phyloP scores from a whole-genome alignment of 1,140 invertebrate genomes.

The Rhopalosiphum maidis region DNA sequence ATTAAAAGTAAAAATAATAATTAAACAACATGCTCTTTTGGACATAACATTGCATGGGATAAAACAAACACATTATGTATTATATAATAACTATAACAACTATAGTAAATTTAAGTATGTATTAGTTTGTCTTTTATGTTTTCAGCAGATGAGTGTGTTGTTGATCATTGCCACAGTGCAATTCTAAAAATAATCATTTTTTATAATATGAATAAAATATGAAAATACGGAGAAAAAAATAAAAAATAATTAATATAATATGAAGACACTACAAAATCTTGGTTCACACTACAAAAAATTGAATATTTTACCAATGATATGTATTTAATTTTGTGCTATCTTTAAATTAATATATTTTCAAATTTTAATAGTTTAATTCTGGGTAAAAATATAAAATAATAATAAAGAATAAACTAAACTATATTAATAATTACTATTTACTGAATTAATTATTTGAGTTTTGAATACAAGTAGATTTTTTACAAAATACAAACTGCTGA shows the following conservation, averaged over 20 bases:
- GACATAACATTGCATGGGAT: neutral
- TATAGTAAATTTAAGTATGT: neutral
- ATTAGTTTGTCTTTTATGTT: neutral
- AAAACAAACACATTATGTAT: constrained; percentile 39
- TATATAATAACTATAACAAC: neutral
- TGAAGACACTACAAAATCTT: neutral
- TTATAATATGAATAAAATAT: constrained; percentile 8
- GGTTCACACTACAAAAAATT: neutral
- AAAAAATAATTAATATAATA: neutral
- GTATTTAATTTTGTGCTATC: neutral
- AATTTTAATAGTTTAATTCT: neutral
- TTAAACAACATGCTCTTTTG: neutral
- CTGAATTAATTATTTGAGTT: neutral
- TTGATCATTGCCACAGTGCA: neutral
- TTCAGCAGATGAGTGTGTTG: neutral
- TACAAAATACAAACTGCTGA: no score
- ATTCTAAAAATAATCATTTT: constrained; percentile 20
- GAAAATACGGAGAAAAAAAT: neutral
- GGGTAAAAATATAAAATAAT: neutral
- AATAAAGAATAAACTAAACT: neutral
- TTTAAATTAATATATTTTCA: neutral
- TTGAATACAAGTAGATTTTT: neutral
- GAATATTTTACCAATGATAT: neutral
- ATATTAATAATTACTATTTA: neutral
- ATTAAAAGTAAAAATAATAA: constrained; percentile 1